Evolutionary conservation across 2,797 vertebrate genomes (phyloP), one percentile per base, ranked within the genome.

Genomic region (Streptopelia turtur): DNA sequence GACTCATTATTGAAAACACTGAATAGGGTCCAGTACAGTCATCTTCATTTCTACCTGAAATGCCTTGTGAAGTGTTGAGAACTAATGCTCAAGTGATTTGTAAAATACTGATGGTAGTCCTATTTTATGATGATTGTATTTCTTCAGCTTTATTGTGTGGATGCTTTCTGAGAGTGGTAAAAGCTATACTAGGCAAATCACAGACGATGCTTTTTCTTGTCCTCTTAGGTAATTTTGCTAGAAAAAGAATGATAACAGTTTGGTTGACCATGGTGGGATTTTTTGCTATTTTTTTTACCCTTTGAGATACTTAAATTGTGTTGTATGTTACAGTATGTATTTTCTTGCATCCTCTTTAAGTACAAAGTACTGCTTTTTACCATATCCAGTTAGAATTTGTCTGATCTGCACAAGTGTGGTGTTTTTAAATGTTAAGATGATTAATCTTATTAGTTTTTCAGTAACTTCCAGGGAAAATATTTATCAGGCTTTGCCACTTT

Each of bases 221-320:
- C 16, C 25, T 93, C 43, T 63, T 70, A 65, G 10, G 43, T 89
- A 57, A n/a, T 82, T 64, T 94, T 31, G 45, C 22, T 80, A 83
- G 56, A 22, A 30, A 53, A 87, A 79, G 11, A 72, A 1, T 53
- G 49, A 2, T 82, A 79, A 50, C 13, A 87, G 35, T 15, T 56
- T 70, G 18, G 6, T 64, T 84, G 28, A 64, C 84, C 7, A 1
- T 49, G 7, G 17, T 79, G 37, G 18, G 5, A 0, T 0, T 10
- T 66, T 83, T 57, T 74, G 8, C 17, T 35, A 0, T 47, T 37
- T 65, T 59, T 59, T 83, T 77, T 55, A n/a, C 14, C 27, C 5
- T 63, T 89, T 69, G 41, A 47, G 33, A 45, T 61, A 53, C 24
- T 43, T 3, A 4, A 37, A 37, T 39, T 45, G 1, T 63, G 11